These are phyloP conservation scores for Diceros bicornis DNA, from an alignment of 2,797 vertebrate genomes.

Conservation along the genomic window DNA sequence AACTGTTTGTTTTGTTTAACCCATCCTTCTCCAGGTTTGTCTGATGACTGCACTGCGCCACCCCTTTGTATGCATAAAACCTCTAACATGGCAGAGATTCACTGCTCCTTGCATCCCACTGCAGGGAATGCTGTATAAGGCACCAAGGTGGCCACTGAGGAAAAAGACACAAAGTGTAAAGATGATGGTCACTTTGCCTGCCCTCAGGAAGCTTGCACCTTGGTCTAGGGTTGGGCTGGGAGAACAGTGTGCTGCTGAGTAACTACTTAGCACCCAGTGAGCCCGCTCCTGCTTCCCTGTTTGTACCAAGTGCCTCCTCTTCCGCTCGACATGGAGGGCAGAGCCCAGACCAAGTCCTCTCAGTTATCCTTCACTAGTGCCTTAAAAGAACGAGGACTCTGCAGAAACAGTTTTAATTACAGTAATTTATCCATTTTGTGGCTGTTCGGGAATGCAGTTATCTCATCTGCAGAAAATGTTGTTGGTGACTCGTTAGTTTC, in stretches of 20 bases:
- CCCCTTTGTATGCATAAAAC: background rate
- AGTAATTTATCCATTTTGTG: constrained; percentile 72
- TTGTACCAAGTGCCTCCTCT: background rate
- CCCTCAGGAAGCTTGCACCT: background rate
- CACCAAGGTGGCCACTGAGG: background rate
- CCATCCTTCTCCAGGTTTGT: background rate
- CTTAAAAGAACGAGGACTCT: constrained; percentile 70
- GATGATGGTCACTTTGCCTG: background rate
- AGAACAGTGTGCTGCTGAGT: background rate
- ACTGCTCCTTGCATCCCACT: background rate
- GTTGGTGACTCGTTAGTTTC: constrained; percentile 48
- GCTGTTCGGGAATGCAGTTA: constrained; percentile 69
- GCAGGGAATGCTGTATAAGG: background rate
- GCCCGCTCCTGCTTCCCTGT: background rate
- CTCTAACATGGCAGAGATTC: background rate
- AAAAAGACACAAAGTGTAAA: background rate
- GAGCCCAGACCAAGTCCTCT: constrained; percentile 51
- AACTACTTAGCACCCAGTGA: background rate
- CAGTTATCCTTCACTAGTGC: background rate
- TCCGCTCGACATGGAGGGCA: background rate
- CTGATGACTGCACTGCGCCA: background rate
- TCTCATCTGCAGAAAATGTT: constrained; percentile 75
- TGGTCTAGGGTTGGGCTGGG: fast-evolving
- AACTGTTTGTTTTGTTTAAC: background rate
- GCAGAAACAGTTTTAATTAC: constrained; percentile 58